A percentile compares a stretch with the other conserved stretches of the same genome.
Conservation (phyloP, 2,797 vertebrate genomes). For the Cryptoblepharus egeriae region DNA sequence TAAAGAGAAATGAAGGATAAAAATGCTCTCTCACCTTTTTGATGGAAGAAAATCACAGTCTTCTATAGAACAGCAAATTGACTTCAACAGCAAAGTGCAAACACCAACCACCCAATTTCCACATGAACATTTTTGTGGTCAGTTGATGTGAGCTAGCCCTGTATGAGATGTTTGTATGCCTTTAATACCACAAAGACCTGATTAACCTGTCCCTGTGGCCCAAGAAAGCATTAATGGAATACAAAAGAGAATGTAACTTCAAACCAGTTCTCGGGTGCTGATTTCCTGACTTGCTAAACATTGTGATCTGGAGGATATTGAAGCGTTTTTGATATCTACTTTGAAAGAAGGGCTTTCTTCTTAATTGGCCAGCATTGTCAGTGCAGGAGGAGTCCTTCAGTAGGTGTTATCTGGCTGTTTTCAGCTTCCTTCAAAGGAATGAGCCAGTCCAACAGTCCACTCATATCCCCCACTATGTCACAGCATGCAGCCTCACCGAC, state of each 20-base stretch:
- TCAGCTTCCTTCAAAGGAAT: conserved; percentile 50
- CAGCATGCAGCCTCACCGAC: too few species aligned
- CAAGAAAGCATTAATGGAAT: neutral
- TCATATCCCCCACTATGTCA: too few species aligned
- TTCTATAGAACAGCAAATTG: neutral
- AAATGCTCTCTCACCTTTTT: neutral
- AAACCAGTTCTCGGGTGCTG: neutral
- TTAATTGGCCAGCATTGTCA: conserved; percentile 56
- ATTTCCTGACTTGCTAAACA: neutral
- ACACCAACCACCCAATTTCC: neutral
- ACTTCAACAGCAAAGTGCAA: neutral
- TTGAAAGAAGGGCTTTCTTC: conserved; percentile 31
- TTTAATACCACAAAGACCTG: neutral
- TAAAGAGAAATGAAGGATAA: neutral
- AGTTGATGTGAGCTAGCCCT: neutral
- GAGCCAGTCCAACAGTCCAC: neutral
- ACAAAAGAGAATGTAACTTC: neutral
- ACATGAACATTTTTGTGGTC: neutral
- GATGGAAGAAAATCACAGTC: neutral
- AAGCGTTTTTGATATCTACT: neutral
- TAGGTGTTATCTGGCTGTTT: conserved; percentile 50
- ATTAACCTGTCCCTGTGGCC: neutral
- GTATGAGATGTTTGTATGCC: neutral
- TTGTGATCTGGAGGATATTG: neutral
- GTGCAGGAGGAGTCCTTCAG: conserved; percentile 34